Evolutionary conservation across 2,113 vertebrate genomes (phyloP).

Genomic region (Halichoerus grypus): DNA sequence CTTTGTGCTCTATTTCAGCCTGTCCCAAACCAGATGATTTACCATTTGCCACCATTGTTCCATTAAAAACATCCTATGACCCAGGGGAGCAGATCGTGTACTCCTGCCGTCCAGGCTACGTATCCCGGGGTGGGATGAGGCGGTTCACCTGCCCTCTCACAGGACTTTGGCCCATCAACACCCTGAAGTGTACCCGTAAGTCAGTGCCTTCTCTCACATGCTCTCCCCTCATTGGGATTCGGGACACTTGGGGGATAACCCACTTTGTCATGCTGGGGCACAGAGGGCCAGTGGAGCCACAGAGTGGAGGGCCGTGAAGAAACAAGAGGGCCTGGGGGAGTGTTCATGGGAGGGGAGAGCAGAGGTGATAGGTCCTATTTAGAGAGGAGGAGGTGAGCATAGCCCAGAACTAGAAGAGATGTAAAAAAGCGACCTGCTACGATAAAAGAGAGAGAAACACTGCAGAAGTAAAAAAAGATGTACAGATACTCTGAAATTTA

Average conservation of each 20-base stretch:
- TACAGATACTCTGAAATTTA: background rate
- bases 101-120: conserved; percentile 88
- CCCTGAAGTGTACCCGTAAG: conserved; percentile 91
- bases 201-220: background rate
- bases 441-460: background rate
- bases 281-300: background rate
- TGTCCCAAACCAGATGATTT: conserved; percentile 88
- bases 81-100: conserved; percentile 87
- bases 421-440: background rate
- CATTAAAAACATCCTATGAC: conserved; percentile 84
- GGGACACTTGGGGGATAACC: background rate
- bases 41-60: conserved; percentile 78
- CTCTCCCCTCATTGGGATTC: background rate
- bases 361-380: fast-evolving
- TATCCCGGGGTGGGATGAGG: conserved; percentile 80
- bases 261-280: background rate
- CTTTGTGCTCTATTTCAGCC: conserved; percentile 84
- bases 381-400: background rate
- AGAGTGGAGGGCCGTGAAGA: background rate
- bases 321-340: background rate
- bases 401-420: background rate
- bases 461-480: background rate
- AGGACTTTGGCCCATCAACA: conserved; percentile 89
- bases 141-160: conserved; percentile 86
- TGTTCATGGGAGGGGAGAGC: background rate